Conservation (phyloP, 2,113 vertebrate species). For the Alosa alosa region DNA sequence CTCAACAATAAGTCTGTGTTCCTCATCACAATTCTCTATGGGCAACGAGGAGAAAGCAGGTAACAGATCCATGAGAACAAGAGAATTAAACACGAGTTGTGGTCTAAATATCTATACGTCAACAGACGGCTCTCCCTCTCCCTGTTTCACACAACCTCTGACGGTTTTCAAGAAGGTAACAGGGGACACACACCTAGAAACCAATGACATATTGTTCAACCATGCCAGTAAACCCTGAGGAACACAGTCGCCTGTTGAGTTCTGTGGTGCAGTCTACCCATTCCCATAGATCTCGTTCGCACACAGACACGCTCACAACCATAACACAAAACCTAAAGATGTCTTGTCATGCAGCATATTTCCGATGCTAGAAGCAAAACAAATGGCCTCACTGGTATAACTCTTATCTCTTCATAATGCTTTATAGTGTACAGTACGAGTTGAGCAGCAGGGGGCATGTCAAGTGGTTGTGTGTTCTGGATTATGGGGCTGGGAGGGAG, state of each 20-base stretch:
- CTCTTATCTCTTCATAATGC: slow-evolving; percentile 38
- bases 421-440: slow-evolving; percentile 75
- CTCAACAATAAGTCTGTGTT: slow-evolving; percentile 12
- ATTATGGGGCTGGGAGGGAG: neutral
- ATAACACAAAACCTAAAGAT: slow-evolving; percentile 13
- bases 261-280: slow-evolving; percentile 5
- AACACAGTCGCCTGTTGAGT: slow-evolving; percentile 4
- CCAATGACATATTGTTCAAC: neutral
- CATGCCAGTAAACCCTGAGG: neutral
- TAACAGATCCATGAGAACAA: neutral
- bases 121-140: neutral
- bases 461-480: slow-evolving; percentile 81
- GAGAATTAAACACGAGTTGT: neutral
- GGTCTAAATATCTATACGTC: neutral
- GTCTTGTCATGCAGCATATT: neutral
- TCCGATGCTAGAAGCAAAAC: neutral
- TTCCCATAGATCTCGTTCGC: neutral
- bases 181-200: neutral
- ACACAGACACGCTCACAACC: neutral
- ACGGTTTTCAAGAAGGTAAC: neutral
- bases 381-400: slow-evolving; percentile 18
- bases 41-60: neutral
- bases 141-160: neutral
- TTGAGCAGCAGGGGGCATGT: slow-evolving; percentile 78
- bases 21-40: neutral